These are phyloP conservation scores for Dreissena polymorpha DNA, from an alignment of 1,140 invertebrate species.

Conservation along the genomic window DNA sequence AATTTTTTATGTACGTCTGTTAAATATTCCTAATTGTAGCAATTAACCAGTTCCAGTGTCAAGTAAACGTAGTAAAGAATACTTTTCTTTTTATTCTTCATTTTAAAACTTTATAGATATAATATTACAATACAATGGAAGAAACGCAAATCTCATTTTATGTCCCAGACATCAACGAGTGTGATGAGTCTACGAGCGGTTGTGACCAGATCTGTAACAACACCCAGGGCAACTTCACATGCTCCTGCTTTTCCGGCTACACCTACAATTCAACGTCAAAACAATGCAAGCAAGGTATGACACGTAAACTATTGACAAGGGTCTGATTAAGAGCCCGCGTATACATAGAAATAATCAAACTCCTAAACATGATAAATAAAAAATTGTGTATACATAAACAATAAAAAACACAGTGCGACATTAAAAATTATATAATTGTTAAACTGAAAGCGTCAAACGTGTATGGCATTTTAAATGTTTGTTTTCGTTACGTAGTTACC, in stretches of 20 bases:
- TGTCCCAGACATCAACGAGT: constrained; percentile 47
- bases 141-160: background rate
- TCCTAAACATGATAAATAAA: background rate
- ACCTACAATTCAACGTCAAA: background rate
- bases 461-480: too few relatives aligned
- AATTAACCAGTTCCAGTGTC: too few relatives aligned
- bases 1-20: background rate
- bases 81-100: background rate
- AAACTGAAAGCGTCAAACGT: too few relatives aligned
- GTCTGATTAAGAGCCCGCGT: background rate
- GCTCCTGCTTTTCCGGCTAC: constrained; percentile 21
- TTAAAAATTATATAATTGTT: too few relatives aligned
- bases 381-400: background rate
- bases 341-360: background rate
- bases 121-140: background rate
- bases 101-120: background rate
- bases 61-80: too few relatives aligned
- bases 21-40: background rate
- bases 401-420: too few relatives aligned
- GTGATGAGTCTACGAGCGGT: constrained; percentile 23
- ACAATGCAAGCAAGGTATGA: background rate
- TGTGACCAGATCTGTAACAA: constrained; percentile 46
- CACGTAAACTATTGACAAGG: background rate
- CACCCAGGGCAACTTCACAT: constrained; percentile 8
- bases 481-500: too few relatives aligned